Percentiles rank a stretch among this genome's conserved stretches.
Conservation (phyloP, 2,113 vertebrate species). For the Platichthys flesus region DNA sequence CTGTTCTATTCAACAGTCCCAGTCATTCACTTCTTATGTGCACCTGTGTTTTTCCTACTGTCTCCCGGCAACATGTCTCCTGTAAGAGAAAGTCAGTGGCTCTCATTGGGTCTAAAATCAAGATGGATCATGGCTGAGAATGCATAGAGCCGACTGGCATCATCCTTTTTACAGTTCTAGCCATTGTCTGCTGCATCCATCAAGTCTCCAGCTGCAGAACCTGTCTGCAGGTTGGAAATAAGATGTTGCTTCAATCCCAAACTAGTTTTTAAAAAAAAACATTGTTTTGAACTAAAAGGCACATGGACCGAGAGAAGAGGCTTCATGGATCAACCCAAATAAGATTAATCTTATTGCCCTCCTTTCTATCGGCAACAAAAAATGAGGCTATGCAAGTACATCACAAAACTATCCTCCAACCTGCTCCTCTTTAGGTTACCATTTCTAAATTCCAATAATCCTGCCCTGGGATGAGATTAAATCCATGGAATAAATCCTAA, state of each 20-base stretch:
- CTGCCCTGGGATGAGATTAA: constrained; percentile 31
- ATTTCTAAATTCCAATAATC: constrained; percentile 36
- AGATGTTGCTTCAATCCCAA: background rate
- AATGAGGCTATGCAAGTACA: constrained; percentile 28
- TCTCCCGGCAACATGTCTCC: background rate
- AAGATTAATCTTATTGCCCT: constrained; percentile 37
- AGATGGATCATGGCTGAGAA: constrained; percentile 16
- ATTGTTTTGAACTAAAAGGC: constrained; percentile 54
- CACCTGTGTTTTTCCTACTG: background rate
- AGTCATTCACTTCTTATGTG: background rate
- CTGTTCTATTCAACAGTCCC: background rate
- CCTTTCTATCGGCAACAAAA: constrained; percentile 11
- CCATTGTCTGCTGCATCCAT: constrained; percentile 7
- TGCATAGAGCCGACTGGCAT: constrained; percentile 27
- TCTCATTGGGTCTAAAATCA: constrained; percentile 27
- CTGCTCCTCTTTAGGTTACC: constrained; percentile 18
- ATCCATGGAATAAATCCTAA: constrained; percentile 17
- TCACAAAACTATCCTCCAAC: constrained; percentile 5
- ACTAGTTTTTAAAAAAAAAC: no score
- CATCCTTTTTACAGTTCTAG: constrained; percentile 16
- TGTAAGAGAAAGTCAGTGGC: background rate
- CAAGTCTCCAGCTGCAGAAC: constrained; percentile 45
- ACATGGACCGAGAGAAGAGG: constrained; percentile 56
- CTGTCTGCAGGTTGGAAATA: constrained; percentile 53
- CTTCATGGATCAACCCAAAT: constrained; percentile 38